Conservation (phyloP, 1,140 invertebrate species). For the Hyles euphorbiae region DNA sequence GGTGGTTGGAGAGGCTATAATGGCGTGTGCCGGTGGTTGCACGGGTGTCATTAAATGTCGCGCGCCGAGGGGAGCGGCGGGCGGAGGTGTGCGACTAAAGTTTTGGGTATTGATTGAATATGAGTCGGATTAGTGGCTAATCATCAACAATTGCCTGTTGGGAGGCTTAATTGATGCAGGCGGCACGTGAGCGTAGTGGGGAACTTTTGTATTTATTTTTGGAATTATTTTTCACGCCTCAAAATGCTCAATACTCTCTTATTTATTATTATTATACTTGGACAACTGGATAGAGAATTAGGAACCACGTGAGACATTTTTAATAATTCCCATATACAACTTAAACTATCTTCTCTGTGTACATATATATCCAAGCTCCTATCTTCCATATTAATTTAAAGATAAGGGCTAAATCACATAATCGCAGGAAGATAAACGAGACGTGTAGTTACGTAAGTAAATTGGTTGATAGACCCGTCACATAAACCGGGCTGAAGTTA, state of each 20-base stretch:
- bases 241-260: not conserved
- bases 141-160: conserved; percentile 68
- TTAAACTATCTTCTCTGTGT: too few species aligned
- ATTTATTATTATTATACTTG: not conserved
- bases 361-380: too few species aligned
- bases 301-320: too few species aligned
- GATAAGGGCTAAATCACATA: too few species aligned
- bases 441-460: not conserved
- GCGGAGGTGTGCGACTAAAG: conserved; percentile 70
- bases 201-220: conserved; percentile 1
- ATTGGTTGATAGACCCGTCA: conserved; percentile 9
- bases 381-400: too few species aligned
- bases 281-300: not conserved
- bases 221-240: conserved; percentile 4
- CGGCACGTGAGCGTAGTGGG: conserved; percentile 7
- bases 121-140: conserved; percentile 72
- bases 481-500: conserved; percentile 6
- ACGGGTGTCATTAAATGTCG: conserved; percentile 75
- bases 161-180: conserved; percentile 39
- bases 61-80: conserved; percentile 64
- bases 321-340: too few species aligned
- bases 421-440: not conserved
- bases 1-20: conserved; percentile 44
- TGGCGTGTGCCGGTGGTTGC: conserved; percentile 45
- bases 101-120: conserved; percentile 76